These are phyloP conservation scores for Liodrosophila aerea DNA, from an alignment of 2,888 invertebrate genomes.

Conservation along the genomic window DNA sequence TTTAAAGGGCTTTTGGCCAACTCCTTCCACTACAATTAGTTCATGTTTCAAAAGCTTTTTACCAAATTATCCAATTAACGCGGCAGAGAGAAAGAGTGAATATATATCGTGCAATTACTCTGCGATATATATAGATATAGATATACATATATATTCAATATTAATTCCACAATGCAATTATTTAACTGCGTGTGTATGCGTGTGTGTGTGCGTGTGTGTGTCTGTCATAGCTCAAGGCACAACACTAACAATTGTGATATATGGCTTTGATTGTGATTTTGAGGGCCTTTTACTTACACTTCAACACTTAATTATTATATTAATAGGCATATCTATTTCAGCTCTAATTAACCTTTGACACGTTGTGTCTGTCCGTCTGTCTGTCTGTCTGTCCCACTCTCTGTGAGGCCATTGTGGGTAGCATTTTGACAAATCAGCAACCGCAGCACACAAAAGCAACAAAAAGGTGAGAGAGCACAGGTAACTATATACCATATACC, in stretches of 20 bases:
- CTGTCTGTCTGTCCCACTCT: too few species aligned
- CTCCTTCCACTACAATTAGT: too few species aligned
- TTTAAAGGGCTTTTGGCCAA: background rate
- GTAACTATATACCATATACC: slow-evolving; percentile 11
- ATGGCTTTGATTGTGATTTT: slow-evolving; percentile 21
- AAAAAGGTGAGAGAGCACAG: slow-evolving; percentile 44
- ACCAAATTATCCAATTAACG: slow-evolving; percentile 43
- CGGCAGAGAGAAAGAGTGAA: background rate
- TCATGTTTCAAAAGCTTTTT: background rate
- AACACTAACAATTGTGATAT: background rate
- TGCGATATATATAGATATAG: too few species aligned
- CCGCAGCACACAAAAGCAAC: slow-evolving; percentile 39
- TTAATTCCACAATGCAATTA: slow-evolving; percentile 47
- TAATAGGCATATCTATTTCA: slow-evolving; percentile 72
- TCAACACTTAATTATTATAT: slow-evolving; percentile 75
- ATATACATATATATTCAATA: slow-evolving; percentile 50
- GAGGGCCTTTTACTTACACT: slow-evolving; percentile 48
- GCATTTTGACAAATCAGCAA: slow-evolving; percentile 74
- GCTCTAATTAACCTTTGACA: slow-evolving; percentile 76
- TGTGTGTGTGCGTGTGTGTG: too few species aligned
- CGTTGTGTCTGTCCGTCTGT: slow-evolving; percentile 17
- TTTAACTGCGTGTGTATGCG: slow-evolving; percentile 33
- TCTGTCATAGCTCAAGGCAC: background rate
- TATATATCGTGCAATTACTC: too few species aligned
- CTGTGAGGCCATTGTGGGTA: slow-evolving; percentile 36